Evolutionary conservation across 37 sponge, comb jelly and placozoan genomes (phyloP).

Genomic region (Diacarnus erythraeanus): DNA sequence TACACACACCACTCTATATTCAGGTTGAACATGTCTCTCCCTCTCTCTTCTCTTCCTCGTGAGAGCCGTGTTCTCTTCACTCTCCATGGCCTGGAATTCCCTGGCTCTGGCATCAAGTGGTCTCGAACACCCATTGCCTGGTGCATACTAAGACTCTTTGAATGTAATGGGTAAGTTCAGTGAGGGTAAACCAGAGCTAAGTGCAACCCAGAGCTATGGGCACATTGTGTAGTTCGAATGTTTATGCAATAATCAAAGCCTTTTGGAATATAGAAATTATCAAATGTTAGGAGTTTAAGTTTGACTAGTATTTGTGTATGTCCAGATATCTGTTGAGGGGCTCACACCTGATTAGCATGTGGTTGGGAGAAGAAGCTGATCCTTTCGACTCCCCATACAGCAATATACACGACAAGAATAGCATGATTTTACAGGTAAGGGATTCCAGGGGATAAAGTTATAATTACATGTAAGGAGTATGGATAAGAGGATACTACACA

Average conservation of each 20-base stretch:
- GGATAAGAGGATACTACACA: too few species aligned
- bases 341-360: slow-evolving; percentile 43
- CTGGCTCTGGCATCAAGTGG: slow-evolving; percentile 3
- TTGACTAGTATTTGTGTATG: neutral
- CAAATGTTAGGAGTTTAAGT: neutral
- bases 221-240: too few species aligned
- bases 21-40: slow-evolving; percentile 49
- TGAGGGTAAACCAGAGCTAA: too few species aligned
- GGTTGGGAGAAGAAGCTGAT: slow-evolving; percentile 51
- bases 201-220: too few species aligned
- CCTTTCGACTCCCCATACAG: slow-evolving; percentile 38
- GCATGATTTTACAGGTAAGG: slow-evolving; percentile 47
- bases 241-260: too few species aligned
- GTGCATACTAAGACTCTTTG: slow-evolving; percentile 40
- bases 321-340: slow-evolving; percentile 36
- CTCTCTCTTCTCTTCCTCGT: slow-evolving; percentile 26
- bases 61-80: slow-evolving; percentile 57
- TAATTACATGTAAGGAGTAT: too few species aligned
- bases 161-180: slow-evolving; percentile 25
- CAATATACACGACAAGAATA: slow-evolving; percentile 28
- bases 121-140: slow-evolving; percentile 44
- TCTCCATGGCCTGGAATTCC: slow-evolving; percentile 49
- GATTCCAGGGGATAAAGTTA: too few species aligned
- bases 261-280: too few species aligned
- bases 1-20: neutral